These are phyloP conservation scores for Saccostrea echinata DNA, from an alignment of 1,140 invertebrate species.

Conservation along the genomic window DNA sequence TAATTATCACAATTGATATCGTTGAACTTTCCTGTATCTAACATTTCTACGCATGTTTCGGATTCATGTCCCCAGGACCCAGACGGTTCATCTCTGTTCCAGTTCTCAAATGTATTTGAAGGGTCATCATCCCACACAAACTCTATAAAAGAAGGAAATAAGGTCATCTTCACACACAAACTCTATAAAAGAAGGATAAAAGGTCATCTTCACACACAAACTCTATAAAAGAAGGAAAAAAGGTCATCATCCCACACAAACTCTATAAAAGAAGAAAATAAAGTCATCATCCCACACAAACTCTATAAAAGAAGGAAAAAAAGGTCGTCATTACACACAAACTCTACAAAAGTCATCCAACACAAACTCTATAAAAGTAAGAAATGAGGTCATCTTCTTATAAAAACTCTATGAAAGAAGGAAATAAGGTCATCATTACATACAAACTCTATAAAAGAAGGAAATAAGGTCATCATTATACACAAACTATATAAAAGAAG, in stretches of 20 bases:
- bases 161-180: neutral
- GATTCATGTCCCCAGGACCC: neutral
- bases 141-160: neutral
- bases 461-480: neutral
- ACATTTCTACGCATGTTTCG: neutral
- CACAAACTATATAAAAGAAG: neutral
- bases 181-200: neutral
- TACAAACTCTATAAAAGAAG: neutral
- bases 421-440: neutral
- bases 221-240: neutral
- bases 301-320: no score
- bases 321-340: no score
- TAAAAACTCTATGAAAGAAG: no score
- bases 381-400: neutral
- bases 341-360: no score
- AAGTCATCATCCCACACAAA: no score
- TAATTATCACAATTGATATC: conserved; percentile 28
- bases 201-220: neutral
- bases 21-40: neutral
- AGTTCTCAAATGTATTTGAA: neutral
- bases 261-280: neutral
- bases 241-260: neutral
- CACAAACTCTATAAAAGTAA: neutral
- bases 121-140: neutral
- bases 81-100: neutral